phyloP scores from a whole-genome alignment of 2,113 vertebrate species.

The Oncorhynchus mykiss region DNA sequence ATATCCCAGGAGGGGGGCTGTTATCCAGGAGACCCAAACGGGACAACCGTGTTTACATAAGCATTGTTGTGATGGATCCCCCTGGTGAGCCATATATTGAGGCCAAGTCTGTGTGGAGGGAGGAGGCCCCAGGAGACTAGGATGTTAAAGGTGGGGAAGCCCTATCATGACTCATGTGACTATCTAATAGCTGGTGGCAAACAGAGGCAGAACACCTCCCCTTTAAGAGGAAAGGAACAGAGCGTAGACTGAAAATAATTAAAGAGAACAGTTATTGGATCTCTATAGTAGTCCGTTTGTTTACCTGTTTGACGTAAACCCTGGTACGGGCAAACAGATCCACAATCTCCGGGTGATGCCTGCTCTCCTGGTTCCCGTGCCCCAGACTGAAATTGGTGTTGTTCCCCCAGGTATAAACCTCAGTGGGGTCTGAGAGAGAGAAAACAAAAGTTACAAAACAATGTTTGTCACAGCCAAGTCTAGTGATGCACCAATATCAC shows the following conservation, averaged over 20 bases:
- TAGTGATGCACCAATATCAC: too few relatives aligned
- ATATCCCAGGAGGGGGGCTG: conserved; percentile 42
- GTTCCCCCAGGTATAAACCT: conserved; percentile 96
- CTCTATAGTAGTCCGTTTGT: conserved; percentile 3
- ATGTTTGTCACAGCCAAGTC: background rate
- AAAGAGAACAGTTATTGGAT: background rate
- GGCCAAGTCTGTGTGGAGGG: conserved; percentile 21
- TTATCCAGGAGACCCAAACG: conserved; percentile 33
- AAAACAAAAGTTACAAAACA: conserved; percentile 37
- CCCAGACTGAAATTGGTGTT: conserved; percentile 96
- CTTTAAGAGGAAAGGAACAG: background rate
- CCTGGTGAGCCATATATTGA: conserved; percentile 1
- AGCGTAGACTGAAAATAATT: background rate
- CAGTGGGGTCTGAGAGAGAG: conserved; percentile 84
- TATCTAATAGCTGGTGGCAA: conserved; percentile 4
- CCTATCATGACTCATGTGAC: background rate
- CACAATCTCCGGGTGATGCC: conserved; percentile 90
- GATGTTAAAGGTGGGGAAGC: conserved; percentile 31
- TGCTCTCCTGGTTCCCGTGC: conserved; percentile 93
- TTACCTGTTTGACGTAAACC: conserved; percentile 94
- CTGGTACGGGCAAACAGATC: conserved; percentile 89
- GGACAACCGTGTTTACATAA: conserved; percentile 14
- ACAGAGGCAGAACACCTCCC: background rate
- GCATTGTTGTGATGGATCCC: conserved; percentile 25
- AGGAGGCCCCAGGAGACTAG: conserved; percentile 5